Conservation (phyloP, 1,140 invertebrate genomes). For the Lepidostoma basale region DNA sequence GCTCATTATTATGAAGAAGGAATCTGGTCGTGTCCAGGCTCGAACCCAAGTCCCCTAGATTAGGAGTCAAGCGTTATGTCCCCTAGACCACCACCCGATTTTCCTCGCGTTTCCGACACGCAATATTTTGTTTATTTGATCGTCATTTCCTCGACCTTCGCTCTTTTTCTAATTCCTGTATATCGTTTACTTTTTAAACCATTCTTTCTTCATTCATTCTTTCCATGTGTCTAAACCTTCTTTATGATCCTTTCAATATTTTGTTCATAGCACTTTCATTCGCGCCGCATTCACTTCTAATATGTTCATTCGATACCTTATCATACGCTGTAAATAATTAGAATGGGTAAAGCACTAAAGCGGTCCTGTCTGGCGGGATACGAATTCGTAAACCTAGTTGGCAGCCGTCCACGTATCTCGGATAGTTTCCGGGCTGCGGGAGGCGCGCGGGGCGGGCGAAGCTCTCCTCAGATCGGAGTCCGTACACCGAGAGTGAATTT, state of each 20-base stretch:
- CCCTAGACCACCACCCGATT: too few species aligned
- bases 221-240: neutral
- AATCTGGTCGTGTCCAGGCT: too few species aligned
- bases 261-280: neutral
- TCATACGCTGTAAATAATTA: neutral
- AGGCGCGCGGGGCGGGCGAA: too few species aligned
- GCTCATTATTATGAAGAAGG: too few species aligned
- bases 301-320: too few species aligned
- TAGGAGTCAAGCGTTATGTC: too few species aligned
- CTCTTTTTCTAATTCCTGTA: too few species aligned
- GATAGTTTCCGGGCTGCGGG: neutral
- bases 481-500: slow-evolving; percentile 7
- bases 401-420: neutral
- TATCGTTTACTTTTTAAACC: too few species aligned
- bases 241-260: neutral
- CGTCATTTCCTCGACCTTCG: too few species aligned
- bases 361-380: neutral
- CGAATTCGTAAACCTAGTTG: slow-evolving; percentile 11
- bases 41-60: too few species aligned
- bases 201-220: neutral
- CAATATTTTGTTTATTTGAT: too few species aligned
- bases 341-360: neutral
- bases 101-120: too few species aligned
- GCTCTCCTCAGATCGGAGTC: neutral
- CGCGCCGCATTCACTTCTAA: neutral